Conservation (phyloP, 92 coral and sea anemone genomes). For the Palythoa caribaeorum region DNA sequence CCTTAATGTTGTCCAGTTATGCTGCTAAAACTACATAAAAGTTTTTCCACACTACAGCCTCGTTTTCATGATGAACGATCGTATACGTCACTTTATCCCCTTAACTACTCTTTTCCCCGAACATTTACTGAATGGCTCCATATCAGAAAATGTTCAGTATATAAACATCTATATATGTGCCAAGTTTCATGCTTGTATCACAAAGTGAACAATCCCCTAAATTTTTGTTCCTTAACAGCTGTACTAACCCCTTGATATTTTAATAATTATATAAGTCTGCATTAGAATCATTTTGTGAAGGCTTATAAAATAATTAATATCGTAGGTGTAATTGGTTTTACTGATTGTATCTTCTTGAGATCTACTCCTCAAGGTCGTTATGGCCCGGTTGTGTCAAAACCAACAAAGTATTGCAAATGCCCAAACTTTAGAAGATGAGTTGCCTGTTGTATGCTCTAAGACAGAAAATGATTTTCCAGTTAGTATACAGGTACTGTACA, state of each 20-base stretch:
- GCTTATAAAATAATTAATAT: not conserved
- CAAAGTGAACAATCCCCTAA: no score
- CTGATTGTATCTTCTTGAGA: not conserved
- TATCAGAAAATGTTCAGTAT: no score
- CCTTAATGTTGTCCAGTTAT: no score
- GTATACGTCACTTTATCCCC: no score
- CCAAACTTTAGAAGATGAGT: not conserved
- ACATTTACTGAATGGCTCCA: no score
- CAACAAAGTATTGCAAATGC: not conserved
- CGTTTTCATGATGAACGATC: no score
- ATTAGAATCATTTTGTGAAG: not conserved
- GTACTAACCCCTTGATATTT: not conserved
- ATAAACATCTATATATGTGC: no score
- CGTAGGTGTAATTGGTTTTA: not conserved
- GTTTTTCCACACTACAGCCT: no score
- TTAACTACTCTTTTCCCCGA: no score
- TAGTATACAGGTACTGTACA: conserved; percentile 15
- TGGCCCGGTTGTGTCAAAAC: conserved; percentile 2
- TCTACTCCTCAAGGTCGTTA: not conserved
- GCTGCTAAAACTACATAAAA: no score
- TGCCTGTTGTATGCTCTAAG: conserved; percentile 18
- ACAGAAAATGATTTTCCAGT: conserved; percentile 14
- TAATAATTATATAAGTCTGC: not conserved
- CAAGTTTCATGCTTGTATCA: no score
- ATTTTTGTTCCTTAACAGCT: no score